phyloP scores from a whole-genome alignment of 2,888 invertebrate genomes.

The Gnatocerus cornutus region DNA sequence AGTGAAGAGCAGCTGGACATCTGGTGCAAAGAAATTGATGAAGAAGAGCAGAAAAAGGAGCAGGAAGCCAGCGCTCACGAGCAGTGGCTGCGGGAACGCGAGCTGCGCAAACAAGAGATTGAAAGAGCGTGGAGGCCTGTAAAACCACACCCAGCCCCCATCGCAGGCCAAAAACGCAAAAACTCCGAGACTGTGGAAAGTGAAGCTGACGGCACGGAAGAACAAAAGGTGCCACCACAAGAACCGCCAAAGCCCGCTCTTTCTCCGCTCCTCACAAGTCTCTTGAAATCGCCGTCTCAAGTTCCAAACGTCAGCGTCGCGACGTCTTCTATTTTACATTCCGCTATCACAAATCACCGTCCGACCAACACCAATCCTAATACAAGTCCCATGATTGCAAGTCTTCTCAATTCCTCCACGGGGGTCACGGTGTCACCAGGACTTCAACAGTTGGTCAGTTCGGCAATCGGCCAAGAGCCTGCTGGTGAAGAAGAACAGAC shows the following conservation, averaged over 20 bases:
- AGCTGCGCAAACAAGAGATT: constrained; percentile 77
- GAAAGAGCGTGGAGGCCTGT: constrained; percentile 77
- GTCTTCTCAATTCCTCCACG: constrained; percentile 70
- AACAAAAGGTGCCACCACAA: constrained; percentile 38
- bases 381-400: constrained; percentile 73
- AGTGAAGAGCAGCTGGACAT: constrained; percentile 83
- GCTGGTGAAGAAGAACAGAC: constrained; percentile 45
- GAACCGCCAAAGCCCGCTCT: constrained; percentile 73
- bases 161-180: constrained; percentile 67
- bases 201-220: constrained; percentile 61
- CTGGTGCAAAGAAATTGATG: constrained; percentile 84
- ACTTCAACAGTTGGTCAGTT: constrained; percentile 73
- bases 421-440: constrained; percentile 68
- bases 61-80: constrained; percentile 78
- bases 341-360: constrained; percentile 69
- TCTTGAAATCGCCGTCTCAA: constrained; percentile 82
- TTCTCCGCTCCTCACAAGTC: constrained; percentile 86
- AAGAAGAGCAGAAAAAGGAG: constrained; percentile 81
- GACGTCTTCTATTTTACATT: constrained; percentile 69
- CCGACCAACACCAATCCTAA: constrained; percentile 56
- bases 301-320: constrained; percentile 68
- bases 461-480: constrained; percentile 67
- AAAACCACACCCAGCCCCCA: constrained; percentile 55
- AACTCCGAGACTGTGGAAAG: constrained; percentile 66
- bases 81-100: constrained; percentile 79